A percentile compares a stretch with the other conserved stretches of the same genome.
phyloP scores from a whole-genome alignment of 2,797 vertebrate species.

The Acropternis orthonyx region DNA sequence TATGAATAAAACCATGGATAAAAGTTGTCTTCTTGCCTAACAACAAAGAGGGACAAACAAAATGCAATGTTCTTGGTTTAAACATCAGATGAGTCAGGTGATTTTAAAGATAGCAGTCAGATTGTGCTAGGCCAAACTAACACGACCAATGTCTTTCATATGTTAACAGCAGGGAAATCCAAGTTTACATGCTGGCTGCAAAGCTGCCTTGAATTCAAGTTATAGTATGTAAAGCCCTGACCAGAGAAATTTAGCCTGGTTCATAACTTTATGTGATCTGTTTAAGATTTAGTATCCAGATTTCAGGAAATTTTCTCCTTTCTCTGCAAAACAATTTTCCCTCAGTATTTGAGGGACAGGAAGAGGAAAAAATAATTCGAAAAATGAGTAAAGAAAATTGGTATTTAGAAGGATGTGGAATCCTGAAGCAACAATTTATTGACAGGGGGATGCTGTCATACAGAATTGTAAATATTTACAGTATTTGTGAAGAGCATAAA shows the following conservation, averaged over 20 bases:
- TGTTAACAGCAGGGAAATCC: background rate
- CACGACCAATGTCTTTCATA: background rate
- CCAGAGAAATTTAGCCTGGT: background rate
- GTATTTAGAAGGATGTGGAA: background rate
- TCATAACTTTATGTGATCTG: background rate
- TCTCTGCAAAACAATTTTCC: background rate
- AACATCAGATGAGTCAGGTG: background rate
- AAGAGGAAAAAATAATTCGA: background rate
- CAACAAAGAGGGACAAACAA: background rate
- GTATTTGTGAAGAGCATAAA: background rate
- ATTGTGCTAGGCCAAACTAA: background rate
- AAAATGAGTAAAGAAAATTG: background rate
- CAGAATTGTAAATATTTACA: background rate
- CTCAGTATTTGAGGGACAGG: background rate
- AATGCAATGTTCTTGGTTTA: background rate
- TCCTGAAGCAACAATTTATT: background rate
- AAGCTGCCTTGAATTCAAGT: background rate
- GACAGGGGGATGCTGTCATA: too few relatives aligned
- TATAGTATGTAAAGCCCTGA: background rate
- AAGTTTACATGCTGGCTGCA: background rate
- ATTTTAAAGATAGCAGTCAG: background rate
- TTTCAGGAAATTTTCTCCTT: background rate
- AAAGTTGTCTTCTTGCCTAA: background rate
- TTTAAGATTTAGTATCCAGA: background rate
- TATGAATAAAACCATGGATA: background rate